phyloP scores from a whole-genome alignment of 2,113 vertebrate species.

The Mastomys coucha region DNA sequence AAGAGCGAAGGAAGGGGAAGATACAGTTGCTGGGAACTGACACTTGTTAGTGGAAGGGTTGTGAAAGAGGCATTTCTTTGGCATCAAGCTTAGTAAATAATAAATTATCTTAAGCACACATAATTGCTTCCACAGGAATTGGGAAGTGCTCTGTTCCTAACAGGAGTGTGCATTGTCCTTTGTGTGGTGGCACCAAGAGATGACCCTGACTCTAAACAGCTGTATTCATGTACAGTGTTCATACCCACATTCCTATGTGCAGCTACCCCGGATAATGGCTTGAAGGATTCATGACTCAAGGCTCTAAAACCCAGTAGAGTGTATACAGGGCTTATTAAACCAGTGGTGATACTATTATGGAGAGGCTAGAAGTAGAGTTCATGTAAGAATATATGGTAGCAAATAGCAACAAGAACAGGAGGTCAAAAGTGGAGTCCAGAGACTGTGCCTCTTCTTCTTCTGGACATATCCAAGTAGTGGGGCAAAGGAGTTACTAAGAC shows the following conservation, averaged over 20 bases:
- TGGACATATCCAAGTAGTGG: neutral
- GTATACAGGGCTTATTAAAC: neutral
- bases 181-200: neutral
- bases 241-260: neutral
- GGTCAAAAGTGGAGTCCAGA: neutral
- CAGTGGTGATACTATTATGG: neutral
- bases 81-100: neutral
- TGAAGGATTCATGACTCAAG: neutral
- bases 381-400: neutral
- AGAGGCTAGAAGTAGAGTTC: constrained; percentile 11
- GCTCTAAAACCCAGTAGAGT: neutral
- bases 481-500: neutral
- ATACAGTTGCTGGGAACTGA: neutral
- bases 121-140: neutral
- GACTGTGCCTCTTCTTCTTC: neutral
- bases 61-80: neutral
- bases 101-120: neutral
- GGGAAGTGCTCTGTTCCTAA: neutral
- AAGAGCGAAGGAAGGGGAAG: neutral
- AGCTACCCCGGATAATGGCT: neutral
- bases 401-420: neutral
- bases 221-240: neutral
- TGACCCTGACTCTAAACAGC: neutral
- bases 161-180: neutral
- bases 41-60: neutral